A percentile compares a stretch with the other conserved stretches of the same genome.
Conservation (phyloP, 2,888 invertebrate species). For the Prionchulus punctatus region DNA sequence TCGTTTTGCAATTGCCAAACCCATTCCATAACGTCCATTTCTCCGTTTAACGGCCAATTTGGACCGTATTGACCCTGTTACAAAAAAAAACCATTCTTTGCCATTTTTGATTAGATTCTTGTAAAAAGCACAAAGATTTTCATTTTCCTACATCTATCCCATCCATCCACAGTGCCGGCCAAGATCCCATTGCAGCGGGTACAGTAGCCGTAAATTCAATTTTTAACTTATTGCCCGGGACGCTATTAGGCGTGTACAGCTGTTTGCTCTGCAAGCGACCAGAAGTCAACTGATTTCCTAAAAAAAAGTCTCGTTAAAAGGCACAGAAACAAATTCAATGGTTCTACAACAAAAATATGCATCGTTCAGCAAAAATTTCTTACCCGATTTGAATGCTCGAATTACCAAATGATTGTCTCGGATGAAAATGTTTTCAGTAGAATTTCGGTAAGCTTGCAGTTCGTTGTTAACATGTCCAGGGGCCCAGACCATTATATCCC, state of each 20-base stretch:
- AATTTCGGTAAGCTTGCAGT: background rate
- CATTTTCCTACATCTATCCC: too few species aligned
- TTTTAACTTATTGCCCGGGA: background rate
- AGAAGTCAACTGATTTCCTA: background rate
- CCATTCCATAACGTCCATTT: conserved; percentile 10
- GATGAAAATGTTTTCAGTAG: background rate
- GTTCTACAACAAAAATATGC: too few species aligned
- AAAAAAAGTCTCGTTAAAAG: too few species aligned
- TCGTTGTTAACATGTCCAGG: background rate
- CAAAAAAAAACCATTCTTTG: background rate
- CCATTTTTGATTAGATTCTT: too few species aligned
- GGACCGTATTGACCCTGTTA: conserved; percentile 3
- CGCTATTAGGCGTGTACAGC: background rate
- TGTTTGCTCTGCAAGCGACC: conserved; percentile 1
- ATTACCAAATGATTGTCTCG: background rate
- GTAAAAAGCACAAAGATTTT: too few species aligned
- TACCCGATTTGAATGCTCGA: background rate
- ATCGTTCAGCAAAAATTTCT: too few species aligned
- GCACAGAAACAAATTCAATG: too few species aligned
- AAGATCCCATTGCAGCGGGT: conserved; percentile 1
- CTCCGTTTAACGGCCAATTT: conserved; percentile 1
- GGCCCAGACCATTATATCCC: background rate
- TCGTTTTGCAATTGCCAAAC: too few species aligned
- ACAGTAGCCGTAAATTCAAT: conserved; percentile 6
- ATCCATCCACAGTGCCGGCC: conserved; percentile 9